Percentiles rank a stretch among this genome's conserved stretches.
phyloP scores from a whole-genome alignment of 2,888 invertebrate genomes.

The Timandra comae region DNA sequence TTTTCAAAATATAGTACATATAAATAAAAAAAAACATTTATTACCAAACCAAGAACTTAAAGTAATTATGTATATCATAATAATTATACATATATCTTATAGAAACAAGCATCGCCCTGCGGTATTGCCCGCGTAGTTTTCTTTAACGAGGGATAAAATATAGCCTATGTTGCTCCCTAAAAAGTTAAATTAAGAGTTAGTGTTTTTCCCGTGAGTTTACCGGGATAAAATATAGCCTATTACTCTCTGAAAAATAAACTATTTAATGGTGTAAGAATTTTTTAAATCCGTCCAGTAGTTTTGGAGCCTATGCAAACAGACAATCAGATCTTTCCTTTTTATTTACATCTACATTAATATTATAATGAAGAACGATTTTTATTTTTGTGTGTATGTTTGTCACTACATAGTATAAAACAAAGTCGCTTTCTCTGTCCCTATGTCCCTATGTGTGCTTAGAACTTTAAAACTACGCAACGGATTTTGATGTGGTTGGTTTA shows the following conservation, averaged over 20 bases:
- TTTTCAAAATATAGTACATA: too few species aligned
- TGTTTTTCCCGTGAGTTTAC: background rate
- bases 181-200: background rate
- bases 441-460: conserved; percentile 3
- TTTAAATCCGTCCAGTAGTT: too few species aligned
- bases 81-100: background rate
- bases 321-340: too few species aligned
- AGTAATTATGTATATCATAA: background rate
- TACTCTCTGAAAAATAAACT: background rate
- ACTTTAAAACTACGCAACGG: too few species aligned
- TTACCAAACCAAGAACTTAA: background rate
- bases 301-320: too few species aligned
- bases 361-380: too few species aligned
- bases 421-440: background rate
- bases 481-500: too few species aligned
- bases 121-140: background rate
- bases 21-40: background rate
- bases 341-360: too few species aligned
- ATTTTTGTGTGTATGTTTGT: background rate
- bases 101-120: background rate
- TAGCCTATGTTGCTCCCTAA: background rate
- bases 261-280: background rate
- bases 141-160: background rate
- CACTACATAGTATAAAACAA: background rate
- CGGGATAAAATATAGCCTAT: background rate